Conservation (phyloP, 2,113 vertebrate genomes). For the Leptobrachium leishanense region DNA sequence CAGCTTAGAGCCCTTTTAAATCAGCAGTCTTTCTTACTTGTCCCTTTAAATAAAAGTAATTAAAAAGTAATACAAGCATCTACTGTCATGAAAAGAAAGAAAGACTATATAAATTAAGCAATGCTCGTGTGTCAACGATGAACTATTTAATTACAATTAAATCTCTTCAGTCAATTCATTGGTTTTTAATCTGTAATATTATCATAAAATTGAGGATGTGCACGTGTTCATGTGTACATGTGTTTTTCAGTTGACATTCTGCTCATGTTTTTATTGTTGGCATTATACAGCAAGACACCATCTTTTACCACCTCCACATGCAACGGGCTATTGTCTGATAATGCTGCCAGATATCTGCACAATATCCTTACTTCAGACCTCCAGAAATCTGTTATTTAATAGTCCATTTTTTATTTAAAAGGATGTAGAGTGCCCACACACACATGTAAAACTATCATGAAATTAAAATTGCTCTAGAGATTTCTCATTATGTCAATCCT, state of each 20-base stretch:
- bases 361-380: conserved; percentile 67
- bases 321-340: conserved; percentile 45
- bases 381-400: conserved; percentile 67
- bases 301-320: conserved; percentile 40
- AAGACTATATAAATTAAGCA: no score
- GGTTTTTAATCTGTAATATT: no score
- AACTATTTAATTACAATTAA: no score
- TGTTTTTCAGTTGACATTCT: conserved; percentile 32
- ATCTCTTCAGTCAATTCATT: no score
- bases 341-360: conserved; percentile 67
- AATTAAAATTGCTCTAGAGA: neutral
- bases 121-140: no score
- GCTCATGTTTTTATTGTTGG: conserved; percentile 30
- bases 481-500: neutral
- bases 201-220: no score
- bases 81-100: no score
- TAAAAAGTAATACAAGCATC: no score
- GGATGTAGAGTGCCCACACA: conserved; percentile 39
- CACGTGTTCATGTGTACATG: neutral
- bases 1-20: no score
- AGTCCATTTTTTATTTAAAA: conserved; percentile 32
- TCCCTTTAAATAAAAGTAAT: no score
- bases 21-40: no score
- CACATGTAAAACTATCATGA: conserved; percentile 33
- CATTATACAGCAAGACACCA: conserved; percentile 38